Conservation (phyloP, 2,888 invertebrate genomes). For the Eulithis prunata region DNA sequence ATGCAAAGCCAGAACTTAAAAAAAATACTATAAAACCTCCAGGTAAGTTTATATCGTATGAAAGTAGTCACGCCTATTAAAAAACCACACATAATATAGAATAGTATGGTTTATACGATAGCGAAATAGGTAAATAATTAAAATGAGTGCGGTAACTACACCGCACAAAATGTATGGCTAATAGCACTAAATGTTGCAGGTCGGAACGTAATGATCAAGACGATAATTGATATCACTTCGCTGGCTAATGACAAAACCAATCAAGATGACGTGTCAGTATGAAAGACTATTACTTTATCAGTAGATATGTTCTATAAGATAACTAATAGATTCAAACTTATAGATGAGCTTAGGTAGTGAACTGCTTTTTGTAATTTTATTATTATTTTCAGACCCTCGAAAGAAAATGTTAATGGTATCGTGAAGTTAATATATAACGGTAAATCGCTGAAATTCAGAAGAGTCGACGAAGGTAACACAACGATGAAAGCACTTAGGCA, state of each 20-base stretch:
- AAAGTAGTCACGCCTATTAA: not conserved
- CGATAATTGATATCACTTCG: constrained; percentile 63
- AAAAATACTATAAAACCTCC: not conserved
- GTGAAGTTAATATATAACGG: constrained; percentile 69
- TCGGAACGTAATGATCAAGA: constrained; percentile 62
- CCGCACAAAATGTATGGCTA: constrained; percentile 2
- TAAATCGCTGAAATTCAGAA: constrained; percentile 55
- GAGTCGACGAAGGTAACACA: constrained; percentile 17
- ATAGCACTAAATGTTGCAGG: constrained; percentile 46
- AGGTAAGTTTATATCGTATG: constrained; percentile 4
- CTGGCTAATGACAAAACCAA: constrained; percentile 43
- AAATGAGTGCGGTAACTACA: not conserved
- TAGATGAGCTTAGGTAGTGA: too few relatives aligned
- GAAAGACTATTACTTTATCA: constrained; percentile 8
- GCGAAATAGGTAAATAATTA: not conserved
- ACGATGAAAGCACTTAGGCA: not conserved
- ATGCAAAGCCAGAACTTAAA: constrained; percentile 1
- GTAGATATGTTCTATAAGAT: constrained; percentile 4
- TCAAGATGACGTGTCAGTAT: constrained; percentile 54
- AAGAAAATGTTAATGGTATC: constrained; percentile 59
- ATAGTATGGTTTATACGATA: too few relatives aligned
- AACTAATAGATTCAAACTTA: not conserved
- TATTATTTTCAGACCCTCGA: constrained; percentile 51
- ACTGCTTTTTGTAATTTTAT: not conserved
- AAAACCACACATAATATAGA: not conserved